Evolutionary conservation across 2,888 invertebrate genomes (phyloP).

Genomic region (Hanleya hanleyi): DNA sequence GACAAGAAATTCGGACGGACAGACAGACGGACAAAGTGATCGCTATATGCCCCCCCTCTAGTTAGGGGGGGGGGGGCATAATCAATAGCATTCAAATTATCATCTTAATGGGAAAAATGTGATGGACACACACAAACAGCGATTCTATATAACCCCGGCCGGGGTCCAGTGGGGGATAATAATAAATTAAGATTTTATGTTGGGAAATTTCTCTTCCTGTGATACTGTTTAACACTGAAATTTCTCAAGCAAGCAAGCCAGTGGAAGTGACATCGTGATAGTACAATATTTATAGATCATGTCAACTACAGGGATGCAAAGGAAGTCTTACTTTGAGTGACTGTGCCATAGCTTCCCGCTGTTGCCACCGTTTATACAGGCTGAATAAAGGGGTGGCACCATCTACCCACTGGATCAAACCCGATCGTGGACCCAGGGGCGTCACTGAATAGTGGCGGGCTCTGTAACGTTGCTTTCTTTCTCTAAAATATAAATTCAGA

Average conservation of each 20-base stretch:
- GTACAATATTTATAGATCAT: not conserved
- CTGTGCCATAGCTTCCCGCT: slow-evolving; percentile 84
- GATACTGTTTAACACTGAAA: not conserved
- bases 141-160: too few relatives aligned
- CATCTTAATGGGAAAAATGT: too few relatives aligned
- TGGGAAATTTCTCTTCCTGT: too few relatives aligned
- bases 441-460: slow-evolving; percentile 98
- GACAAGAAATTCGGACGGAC: too few relatives aligned
- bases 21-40: too few relatives aligned
- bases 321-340: slow-evolving; percentile 61
- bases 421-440: slow-evolving; percentile 93
- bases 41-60: too few relatives aligned
- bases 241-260: not conserved
- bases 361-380: slow-evolving; percentile 97
- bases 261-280: not conserved
- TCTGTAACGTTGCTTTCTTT: slow-evolving; percentile 75
- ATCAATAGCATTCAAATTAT: too few relatives aligned
- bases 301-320: not conserved
- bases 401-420: slow-evolving; percentile 99
- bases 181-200: too few relatives aligned
- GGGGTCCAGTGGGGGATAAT: too few relatives aligned
- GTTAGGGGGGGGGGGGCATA: too few relatives aligned
- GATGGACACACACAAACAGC: too few relatives aligned
- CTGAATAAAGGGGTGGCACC: slow-evolving; percentile 96
- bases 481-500: slow-evolving; percentile 37